A percentile compares a stretch with the other conserved stretches of the same genome.
Evolutionary conservation across 1,140 invertebrate genomes (phyloP).

Genomic region (Drosophila santomea): DNA sequence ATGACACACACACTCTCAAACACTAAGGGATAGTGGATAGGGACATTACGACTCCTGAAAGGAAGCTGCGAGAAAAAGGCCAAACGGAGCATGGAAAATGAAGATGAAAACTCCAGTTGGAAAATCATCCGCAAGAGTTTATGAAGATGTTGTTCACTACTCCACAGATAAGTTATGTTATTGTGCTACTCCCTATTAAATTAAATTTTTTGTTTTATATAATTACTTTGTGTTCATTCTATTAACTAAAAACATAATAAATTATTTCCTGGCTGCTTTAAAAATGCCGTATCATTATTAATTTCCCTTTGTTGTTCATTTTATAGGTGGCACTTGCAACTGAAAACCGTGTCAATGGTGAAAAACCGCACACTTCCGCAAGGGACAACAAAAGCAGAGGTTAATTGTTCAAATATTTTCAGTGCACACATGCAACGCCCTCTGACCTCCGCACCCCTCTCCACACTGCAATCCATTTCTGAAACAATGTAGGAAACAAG

Average conservation of each 20-base stretch:
- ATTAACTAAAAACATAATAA: conserved; percentile 26
- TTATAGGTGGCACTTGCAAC: conserved; percentile 8
- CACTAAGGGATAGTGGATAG: not conserved
- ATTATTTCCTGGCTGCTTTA: conserved; percentile 19
- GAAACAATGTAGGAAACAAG: conserved; percentile 7
- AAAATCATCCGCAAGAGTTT: not conserved
- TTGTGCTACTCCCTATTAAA: too few relatives aligned
- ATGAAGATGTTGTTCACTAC: not conserved
- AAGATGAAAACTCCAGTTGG: conserved; percentile 21
- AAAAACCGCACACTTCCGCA: conserved; percentile 27
- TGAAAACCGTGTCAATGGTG: conserved; percentile 36
- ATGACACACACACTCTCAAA: conserved; percentile 4
- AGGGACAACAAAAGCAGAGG: conserved; percentile 44
- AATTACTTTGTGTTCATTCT: conserved; percentile 3
- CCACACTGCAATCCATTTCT: not conserved
- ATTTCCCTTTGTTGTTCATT: conserved; percentile 30
- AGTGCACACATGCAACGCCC: conserved; percentile 50
- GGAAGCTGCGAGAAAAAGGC: conserved; percentile 3
- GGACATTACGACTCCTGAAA: conserved; percentile 16
- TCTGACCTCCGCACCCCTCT: conserved; percentile 3
- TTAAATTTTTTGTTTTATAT: not conserved
- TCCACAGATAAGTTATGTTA: not conserved
- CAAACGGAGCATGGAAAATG: conserved; percentile 32
- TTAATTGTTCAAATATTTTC: conserved; percentile 68
- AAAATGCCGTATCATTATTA: conserved; percentile 38